These are phyloP conservation scores for Eulemur coronatus DNA, from an alignment of 2,797 vertebrate species.

Conservation along the genomic window DNA sequence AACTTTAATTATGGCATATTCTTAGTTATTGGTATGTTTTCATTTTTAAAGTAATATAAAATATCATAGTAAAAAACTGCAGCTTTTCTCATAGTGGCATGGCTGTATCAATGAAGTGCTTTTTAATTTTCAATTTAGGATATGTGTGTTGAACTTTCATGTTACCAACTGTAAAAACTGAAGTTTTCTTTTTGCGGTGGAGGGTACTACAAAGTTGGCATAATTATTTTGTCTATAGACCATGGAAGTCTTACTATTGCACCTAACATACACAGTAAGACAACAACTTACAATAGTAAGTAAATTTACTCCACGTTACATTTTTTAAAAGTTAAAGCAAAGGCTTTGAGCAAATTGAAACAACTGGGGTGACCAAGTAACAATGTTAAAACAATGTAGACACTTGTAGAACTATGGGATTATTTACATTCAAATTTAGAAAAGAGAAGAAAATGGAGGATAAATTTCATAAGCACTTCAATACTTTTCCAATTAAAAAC, in stretches of 20 bases:
- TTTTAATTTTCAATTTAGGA: neutral
- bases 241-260: neutral
- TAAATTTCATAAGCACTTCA: neutral
- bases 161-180: neutral
- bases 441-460: neutral
- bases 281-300: neutral
- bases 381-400: neutral
- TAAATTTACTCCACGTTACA: neutral
- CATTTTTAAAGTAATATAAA: conserved; percentile 36
- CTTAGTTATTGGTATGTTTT: neutral
- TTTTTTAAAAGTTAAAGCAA: neutral
- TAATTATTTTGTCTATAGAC: neutral
- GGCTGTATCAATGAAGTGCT: neutral
- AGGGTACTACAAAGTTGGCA: neutral
- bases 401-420: neutral
- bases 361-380: neutral
- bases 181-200: neutral
- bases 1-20: neutral
- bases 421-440: conserved; percentile 16
- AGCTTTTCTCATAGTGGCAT: neutral
- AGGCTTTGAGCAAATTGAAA: conserved; percentile 26
- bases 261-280: neutral
- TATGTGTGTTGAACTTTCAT: neutral
- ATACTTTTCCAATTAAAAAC: neutral
- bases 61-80: neutral